Base-by-base conservation (phyloP, 2,888 invertebrate species). In the Tryphoninae sp. region DNA sequence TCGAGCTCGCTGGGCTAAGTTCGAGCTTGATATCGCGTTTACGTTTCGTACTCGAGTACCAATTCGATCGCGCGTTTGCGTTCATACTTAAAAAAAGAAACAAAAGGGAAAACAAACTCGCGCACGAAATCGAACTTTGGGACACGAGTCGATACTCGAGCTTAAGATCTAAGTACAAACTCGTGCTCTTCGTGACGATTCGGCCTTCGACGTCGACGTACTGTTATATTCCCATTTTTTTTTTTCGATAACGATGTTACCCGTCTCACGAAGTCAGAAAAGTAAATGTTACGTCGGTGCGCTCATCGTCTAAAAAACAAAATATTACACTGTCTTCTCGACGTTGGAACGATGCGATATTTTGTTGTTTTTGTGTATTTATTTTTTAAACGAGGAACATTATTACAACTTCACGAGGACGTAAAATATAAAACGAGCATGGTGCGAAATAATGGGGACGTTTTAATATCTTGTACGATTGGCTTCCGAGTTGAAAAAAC, bases 391-490 rank as follows among this genome's bases (percentile, higher is more conserved):
- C 45, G 45, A 45, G 45, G 13, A 45, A 45, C 45, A 7, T 45
- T 13, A 45, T 45, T 45, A 45, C 33, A 7, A 33, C 33, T 45
- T 13, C 45, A 45, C 13, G 45, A 45, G 11, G 11, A 45, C 1
- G 45, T 19, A 55, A 55, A 55, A 55, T 55, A 22, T 9, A 19
- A 55, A 55, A 55, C 16, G 19, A 8, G 55, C 8, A 6, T 33
- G 53, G 16, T 19, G 53, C 53, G 13, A 53, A 49, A 13, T 13
- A 19, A 4, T 19, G 19, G 53, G 11, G 16, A 55, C 6, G 16
- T 68, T 68, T 53, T 68, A 68, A 55, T 55, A 55, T 55, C 11
- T 9, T 19, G 16, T 33, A 51, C 19, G 53, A 55, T 68, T 68
- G 23, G 26, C 26, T 59, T 23, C 11, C 6, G 59, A 13, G 59